Percentiles rank a stretch among this genome's conserved stretches.
Evolutionary conservation across 2,113 vertebrate genomes (phyloP).

Genomic region (Pseudopipra pipra): DNA sequence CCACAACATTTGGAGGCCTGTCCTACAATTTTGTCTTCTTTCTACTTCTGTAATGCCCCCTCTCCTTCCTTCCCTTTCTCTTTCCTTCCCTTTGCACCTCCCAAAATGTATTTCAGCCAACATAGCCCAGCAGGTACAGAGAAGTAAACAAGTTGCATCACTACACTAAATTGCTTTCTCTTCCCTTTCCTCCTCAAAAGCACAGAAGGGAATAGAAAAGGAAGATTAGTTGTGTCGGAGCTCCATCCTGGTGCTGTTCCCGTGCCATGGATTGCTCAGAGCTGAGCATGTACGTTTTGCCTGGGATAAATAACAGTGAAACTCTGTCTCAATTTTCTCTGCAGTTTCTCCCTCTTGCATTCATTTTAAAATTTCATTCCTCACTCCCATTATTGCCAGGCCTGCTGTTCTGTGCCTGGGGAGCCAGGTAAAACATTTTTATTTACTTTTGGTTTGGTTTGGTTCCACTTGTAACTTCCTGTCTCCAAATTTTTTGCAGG

Average conservation of each 20-base stretch:
- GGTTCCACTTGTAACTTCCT: constrained; percentile 7
- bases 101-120: neutral
- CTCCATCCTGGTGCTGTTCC: constrained; percentile 30
- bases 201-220: constrained; percentile 52
- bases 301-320: constrained; percentile 56
- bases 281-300: constrained; percentile 19
- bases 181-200: constrained; percentile 33
- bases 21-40: neutral
- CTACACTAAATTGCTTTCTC: constrained; percentile 56
- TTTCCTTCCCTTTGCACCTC: neutral
- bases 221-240: constrained; percentile 47
- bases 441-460: constrained; percentile 39
- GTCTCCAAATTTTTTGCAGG: neutral
- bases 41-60: neutral
- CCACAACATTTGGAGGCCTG: neutral
- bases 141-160: constrained; percentile 57
- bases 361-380: constrained; percentile 64
- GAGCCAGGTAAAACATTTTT: constrained; percentile 53
- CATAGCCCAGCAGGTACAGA: neutral
- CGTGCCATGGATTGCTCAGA: neutral
- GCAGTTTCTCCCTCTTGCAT: constrained; percentile 60
- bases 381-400: constrained; percentile 35
- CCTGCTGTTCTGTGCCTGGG: neutral
- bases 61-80: neutral
- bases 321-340: constrained; percentile 56